Evolutionary conservation across 2,888 invertebrate genomes (phyloP).

Genomic region (Lasioglossum lativentre): DNA sequence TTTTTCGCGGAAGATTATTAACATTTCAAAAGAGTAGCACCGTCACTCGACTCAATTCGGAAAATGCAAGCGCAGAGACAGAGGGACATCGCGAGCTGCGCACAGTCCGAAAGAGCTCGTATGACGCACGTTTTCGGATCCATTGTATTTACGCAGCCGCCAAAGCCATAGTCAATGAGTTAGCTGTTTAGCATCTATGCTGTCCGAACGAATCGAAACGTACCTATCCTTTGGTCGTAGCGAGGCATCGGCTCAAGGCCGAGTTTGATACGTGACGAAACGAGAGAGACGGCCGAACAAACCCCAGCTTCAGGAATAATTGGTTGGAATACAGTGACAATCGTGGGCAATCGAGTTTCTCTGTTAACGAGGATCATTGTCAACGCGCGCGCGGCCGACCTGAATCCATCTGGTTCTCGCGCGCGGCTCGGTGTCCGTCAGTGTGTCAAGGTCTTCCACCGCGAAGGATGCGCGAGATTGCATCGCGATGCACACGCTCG

Average conservation of each 20-base stretch:
- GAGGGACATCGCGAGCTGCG: neutral
- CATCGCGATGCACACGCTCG: constrained; percentile 60
- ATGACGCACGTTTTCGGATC: neutral
- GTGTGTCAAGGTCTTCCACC: constrained; percentile 69
- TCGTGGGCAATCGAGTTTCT: constrained; percentile 66
- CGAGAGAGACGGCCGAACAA: neutral
- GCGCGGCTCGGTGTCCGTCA: constrained; percentile 53
- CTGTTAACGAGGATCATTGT: constrained; percentile 72
- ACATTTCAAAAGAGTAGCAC: neutral
- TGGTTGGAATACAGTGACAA: constrained; percentile 52
- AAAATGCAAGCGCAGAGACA: neutral
- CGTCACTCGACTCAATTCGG: neutral
- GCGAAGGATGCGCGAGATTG: constrained; percentile 68
- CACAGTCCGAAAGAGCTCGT: neutral
- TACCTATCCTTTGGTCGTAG: neutral
- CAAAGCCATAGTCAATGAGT: neutral
- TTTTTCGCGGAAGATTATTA: neutral
- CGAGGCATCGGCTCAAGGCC: constrained; percentile 1
- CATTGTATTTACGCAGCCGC: neutral
- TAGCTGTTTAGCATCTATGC: constrained; percentile 2
- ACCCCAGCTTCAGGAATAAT: constrained; percentile 53
- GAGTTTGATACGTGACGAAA: constrained; percentile 21
- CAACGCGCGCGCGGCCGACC: constrained; percentile 59
- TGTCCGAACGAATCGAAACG: constrained; percentile 4
- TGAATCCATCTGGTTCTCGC: constrained; percentile 64